Conservation (phyloP, 2,113 vertebrate genomes). For the Macrotus californicus region DNA sequence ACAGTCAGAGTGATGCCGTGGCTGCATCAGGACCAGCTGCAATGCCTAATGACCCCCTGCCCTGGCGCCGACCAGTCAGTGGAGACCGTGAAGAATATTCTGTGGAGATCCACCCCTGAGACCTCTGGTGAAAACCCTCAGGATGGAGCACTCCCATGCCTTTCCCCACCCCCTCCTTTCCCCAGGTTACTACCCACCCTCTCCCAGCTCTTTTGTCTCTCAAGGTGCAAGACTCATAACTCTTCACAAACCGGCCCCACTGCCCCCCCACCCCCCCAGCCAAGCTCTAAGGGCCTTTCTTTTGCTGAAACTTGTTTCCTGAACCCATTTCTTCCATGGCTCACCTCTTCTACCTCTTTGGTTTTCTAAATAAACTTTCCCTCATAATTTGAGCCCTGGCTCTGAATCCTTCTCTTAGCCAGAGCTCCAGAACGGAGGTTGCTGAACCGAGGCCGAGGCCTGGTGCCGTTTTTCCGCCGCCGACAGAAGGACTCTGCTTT, state of each 20-base stretch:
- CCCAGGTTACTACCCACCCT: not conserved
- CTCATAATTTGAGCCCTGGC: not conserved
- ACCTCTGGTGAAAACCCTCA: too few species aligned
- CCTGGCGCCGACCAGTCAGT: not conserved
- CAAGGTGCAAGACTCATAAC: not conserved
- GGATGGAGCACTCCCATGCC: not conserved
- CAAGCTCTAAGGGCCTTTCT: not conserved
- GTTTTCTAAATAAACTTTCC: not conserved
- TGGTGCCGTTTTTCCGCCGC: not conserved
- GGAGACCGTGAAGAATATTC: not conserved
- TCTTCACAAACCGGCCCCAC: too few species aligned
- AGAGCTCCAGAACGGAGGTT: not conserved
- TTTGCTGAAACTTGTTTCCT: not conserved
- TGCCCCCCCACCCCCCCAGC: not conserved
- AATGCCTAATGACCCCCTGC: not conserved
- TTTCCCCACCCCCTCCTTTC: not conserved
- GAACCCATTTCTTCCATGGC: not conserved
- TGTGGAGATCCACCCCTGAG: not conserved
- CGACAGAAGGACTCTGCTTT: not conserved
- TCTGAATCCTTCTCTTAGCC: not conserved
- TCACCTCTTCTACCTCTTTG: not conserved
- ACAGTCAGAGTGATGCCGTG: not conserved
- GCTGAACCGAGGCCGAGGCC: not conserved
- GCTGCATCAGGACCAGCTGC: not conserved
- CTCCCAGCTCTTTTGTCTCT: not conserved